A percentile compares a stretch with the other conserved stretches of the same genome.
phyloP scores from a whole-genome alignment of 2,888 invertebrate species.

The Globia sparganii region DNA sequence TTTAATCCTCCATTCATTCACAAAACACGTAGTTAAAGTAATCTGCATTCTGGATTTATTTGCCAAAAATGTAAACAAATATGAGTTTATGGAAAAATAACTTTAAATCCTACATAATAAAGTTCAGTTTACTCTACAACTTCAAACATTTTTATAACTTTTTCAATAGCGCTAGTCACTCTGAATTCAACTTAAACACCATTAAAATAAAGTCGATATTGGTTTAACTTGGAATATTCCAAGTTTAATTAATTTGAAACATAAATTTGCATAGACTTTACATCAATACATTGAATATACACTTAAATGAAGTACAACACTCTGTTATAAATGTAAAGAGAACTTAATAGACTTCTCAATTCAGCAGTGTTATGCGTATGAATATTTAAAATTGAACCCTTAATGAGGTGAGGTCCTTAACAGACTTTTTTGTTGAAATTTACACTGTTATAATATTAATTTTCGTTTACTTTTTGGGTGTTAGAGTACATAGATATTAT shows the following conservation, averaged over 20 bases:
- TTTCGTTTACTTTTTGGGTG: constrained; percentile 60
- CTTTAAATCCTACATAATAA: no score
- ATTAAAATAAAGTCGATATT: no score
- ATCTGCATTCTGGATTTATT: no score
- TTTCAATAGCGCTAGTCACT: no score
- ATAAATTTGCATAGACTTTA: no score
- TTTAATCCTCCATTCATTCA: constrained; percentile 5
- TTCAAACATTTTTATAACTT: no score
- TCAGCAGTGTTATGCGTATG: constrained; percentile 53
- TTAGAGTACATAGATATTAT: constrained; percentile 13
- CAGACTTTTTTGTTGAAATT: constrained; percentile 61
- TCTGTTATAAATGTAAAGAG: constrained; percentile 42
- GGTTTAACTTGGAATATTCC: no score
- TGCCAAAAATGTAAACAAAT: no score
- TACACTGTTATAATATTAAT: constrained; percentile 61
- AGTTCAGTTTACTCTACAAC: no score
- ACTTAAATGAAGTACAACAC: constrained; percentile 45
- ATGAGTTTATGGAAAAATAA: no score
- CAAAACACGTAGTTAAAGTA: constrained; percentile 15
- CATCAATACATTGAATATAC: constrained; percentile 46
- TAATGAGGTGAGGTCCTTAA: constrained; percentile 62
- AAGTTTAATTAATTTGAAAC: no score
- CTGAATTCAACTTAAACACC: no score
- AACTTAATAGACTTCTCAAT: constrained; percentile 57
- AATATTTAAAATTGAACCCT: constrained; percentile 66